Evolutionary conservation across 30 jellyfish, hydroid and myxozoan genomes (phyloP).

Genomic region (Rhopilema esculentum): DNA sequence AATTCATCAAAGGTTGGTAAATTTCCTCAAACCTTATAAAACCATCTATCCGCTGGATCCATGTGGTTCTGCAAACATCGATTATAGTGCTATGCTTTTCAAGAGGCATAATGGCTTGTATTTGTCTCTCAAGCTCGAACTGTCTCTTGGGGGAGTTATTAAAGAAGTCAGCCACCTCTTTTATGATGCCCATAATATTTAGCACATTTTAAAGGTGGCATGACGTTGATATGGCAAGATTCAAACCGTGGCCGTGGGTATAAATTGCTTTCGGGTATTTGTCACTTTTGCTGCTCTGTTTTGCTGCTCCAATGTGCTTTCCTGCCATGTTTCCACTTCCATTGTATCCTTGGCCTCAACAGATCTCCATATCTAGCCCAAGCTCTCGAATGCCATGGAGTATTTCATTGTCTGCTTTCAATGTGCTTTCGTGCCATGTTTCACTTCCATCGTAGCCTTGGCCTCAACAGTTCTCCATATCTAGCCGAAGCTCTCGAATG

Average conservation of each 20-base stretch:
- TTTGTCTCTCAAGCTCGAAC: slow-evolving; percentile 6
- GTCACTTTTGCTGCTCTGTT: slow-evolving; percentile 52
- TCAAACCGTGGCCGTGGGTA: slow-evolving; percentile 54
- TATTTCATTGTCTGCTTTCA: background rate
- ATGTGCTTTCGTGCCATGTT: background rate
- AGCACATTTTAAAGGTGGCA: slow-evolving; percentile 56
- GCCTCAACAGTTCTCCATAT: background rate
- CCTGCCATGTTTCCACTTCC: background rate
- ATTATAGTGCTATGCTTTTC: background rate
- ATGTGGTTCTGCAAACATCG: slow-evolving; percentile 27
- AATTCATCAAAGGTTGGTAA: background rate
- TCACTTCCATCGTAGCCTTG: background rate
- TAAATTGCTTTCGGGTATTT: slow-evolving; percentile 65
- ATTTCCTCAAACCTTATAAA: slow-evolving; percentile 22
- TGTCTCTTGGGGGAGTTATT: slow-evolving; percentile 13
- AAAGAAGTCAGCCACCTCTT: slow-evolving; percentile 27
- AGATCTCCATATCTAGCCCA: background rate
- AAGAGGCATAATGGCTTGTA: background rate
- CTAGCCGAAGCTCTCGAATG: background rate
- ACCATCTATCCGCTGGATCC: slow-evolving; percentile 33
- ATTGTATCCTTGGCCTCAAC: background rate
- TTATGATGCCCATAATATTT: slow-evolving; percentile 66
- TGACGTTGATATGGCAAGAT: slow-evolving; percentile 52
- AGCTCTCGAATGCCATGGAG: background rate
- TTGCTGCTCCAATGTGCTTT: slow-evolving; percentile 1